Base-by-base conservation (phyloP, 92 coral and sea anemone genomes). In the Heteractis magnifica region DNA sequence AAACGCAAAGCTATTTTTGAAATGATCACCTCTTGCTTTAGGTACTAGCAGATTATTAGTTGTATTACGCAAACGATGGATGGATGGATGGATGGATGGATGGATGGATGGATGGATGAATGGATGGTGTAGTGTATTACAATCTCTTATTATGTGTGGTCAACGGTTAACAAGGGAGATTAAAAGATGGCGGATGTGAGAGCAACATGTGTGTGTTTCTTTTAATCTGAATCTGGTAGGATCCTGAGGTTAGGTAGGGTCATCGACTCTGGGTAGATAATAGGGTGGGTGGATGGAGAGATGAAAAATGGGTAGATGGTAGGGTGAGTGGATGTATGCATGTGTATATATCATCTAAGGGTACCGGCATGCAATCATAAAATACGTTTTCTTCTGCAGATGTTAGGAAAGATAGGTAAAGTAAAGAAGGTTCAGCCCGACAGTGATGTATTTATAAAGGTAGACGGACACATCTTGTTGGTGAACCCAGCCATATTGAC, bases 321-420 rank as follows among this genome's bases (percentile, higher is more conserved):
- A 26, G 62, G 62, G 16, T 56, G 13, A 4, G 12, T 56, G 62
- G 3, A 56, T 56, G 62, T 56, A 56, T 2, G 4, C 0, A 56
- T 11, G 16, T 1, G 0, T 56, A 18, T 58, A 58, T 4, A 15
- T 18, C 9, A 64, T 64, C n/a, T 3, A 64, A 6, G 71, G 41
- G 12, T 34, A 34, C 44, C 44, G 3, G 3, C 44, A 34, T 26
- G 44, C 44, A 34, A 2, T 3, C 13, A 53, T 53, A 8, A 21
- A 50, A 3, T 6, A 75, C 52, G 50, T 53, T 70, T 50, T 41
- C 52, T 55, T 78, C 52, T n/a, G n/a, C 82, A 90, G 93, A 87
- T 87, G 44, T 86, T 90, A 58, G 91, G 91, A 16, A 90, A 77
- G 64, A 84, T 83, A 23, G 93, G 93, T 41, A 87, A 83, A 41